Evolutionary conservation across 2,113 vertebrate genomes (phyloP), one percentile per base, ranked within the genome.

Genomic region (Castor canadensis): DNA sequence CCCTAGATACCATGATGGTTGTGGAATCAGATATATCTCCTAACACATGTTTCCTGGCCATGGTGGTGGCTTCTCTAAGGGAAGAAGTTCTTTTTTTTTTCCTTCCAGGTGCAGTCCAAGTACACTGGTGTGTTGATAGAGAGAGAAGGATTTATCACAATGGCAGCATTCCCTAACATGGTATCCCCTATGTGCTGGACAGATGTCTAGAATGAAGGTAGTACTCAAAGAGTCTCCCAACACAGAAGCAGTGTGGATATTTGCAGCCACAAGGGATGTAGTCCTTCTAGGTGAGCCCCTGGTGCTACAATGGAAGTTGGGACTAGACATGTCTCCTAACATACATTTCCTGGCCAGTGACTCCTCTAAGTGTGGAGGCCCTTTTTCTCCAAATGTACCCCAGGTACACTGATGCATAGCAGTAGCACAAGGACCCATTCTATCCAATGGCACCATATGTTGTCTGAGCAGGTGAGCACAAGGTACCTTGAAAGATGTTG

Each of bases 221-320:
- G 58, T 56, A 38, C 10, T 9, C 11, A n/a, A 15, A 12, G 16
- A 28, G 13, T 43, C 97, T 99, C 98, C 98, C 20, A 99, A 99
- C 3, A 92, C 82, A 0, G 98, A 97, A 80, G 98, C 98, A 96
- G 98, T 86, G 76, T 98, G 81, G 89, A 58, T 22, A n/a, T 66
- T 38, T 49, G 45, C 20, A 52, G 3, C 82, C 43, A 52, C 22
- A 67, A n/a, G 1, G 32, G 22, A 67, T 2, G 35, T 67, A 2
- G 45, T 85, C 4, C 45, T 26, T 5, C 20, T 13, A 38, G 22
- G 4, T 38, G 8, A 73, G 26, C 40, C 56, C 4, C 35, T 45
- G 2, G 28, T 60, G 2, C 3, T 79, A 20, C 22, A 4, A 19
- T 28, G 17, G 19, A 40, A 73, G 6, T 28, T 58, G 35, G 9